These are phyloP conservation scores for Hypothenemus hampei DNA, from an alignment of 1,140 invertebrate genomes.

Conservation along the genomic window DNA sequence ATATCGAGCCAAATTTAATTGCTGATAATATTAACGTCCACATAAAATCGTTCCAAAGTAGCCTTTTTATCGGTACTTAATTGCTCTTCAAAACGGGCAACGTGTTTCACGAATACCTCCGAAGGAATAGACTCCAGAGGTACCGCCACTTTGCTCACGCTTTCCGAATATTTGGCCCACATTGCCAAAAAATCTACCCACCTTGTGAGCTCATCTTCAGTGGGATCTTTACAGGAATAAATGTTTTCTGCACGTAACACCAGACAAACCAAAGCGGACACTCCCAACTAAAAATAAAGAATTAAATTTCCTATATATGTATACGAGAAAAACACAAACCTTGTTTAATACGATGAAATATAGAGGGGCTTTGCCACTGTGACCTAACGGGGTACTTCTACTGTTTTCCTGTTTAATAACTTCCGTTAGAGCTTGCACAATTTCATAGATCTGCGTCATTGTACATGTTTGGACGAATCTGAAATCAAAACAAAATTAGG, in stretches of 20 bases:
- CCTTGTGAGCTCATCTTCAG: constrained; percentile 35
- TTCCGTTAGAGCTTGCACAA: constrained; percentile 38
- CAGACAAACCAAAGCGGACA: constrained; percentile 38
- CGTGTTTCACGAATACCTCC: constrained; percentile 38
- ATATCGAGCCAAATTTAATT: no score
- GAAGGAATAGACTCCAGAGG: constrained; percentile 39
- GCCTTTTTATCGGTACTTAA: constrained; percentile 33
- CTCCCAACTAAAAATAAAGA: constrained; percentile 40
- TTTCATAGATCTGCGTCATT: constrained; percentile 39
- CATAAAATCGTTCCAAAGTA: constrained; percentile 35
- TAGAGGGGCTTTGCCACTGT: constrained; percentile 40
- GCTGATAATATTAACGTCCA: no score
- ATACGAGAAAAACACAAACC: constrained; percentile 28
- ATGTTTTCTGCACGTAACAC: constrained; percentile 39
- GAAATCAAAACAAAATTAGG: constrained; percentile 6
- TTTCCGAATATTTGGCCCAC: constrained; percentile 35
- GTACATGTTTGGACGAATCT: constrained; percentile 39
- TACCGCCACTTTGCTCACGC: constrained; percentile 33
- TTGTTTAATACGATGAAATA: constrained; percentile 42
- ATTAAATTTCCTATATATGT: neutral
- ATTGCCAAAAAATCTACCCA: constrained; percentile 38
- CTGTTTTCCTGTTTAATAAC: constrained; percentile 37
- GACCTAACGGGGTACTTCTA: constrained; percentile 41
- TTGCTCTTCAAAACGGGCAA: constrained; percentile 34
- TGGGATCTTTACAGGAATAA: constrained; percentile 33